Evolutionary conservation across 2,797 vertebrate genomes (phyloP).

Genomic region (Characodon lateralis): DNA sequence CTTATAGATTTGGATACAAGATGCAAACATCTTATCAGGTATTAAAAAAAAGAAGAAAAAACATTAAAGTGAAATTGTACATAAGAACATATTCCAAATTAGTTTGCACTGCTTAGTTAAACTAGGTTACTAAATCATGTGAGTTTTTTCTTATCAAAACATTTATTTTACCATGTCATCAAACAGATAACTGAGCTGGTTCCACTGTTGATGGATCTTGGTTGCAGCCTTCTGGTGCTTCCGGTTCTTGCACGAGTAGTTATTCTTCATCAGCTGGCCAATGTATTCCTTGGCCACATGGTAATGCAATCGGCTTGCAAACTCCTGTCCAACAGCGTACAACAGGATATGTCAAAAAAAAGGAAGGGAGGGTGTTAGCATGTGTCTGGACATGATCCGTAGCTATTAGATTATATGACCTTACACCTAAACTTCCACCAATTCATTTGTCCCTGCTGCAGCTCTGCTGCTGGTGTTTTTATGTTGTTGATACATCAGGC

Average conservation of each 20-base stretch:
- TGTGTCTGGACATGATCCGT: not conserved
- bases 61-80: too few relatives aligned
- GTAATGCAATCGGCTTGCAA: conserved; percentile 80
- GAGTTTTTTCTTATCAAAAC: not conserved
- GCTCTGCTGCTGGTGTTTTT: not conserved
- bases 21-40: too few relatives aligned
- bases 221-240: conserved; percentile 77
- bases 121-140: not conserved
- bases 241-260: conserved; percentile 72
- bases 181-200: conserved; percentile 71
- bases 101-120: not conserved
- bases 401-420: not conserved
- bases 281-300: conserved; percentile 84
- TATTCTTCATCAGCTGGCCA: conserved; percentile 82
- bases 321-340: conserved; percentile 72
- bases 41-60: too few relatives aligned
- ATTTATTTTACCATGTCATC: conserved; percentile 80
- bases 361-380: too few relatives aligned
- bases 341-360: not conserved
- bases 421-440: conserved; percentile 39
- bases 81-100: not conserved
- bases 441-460: conserved; percentile 25
- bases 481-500: not conserved
- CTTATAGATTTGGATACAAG: too few relatives aligned
- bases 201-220: conserved; percentile 83